Evolutionary conservation across 2,113 vertebrate species (phyloP).

Genomic region (Nymphicus hollandicus): DNA sequence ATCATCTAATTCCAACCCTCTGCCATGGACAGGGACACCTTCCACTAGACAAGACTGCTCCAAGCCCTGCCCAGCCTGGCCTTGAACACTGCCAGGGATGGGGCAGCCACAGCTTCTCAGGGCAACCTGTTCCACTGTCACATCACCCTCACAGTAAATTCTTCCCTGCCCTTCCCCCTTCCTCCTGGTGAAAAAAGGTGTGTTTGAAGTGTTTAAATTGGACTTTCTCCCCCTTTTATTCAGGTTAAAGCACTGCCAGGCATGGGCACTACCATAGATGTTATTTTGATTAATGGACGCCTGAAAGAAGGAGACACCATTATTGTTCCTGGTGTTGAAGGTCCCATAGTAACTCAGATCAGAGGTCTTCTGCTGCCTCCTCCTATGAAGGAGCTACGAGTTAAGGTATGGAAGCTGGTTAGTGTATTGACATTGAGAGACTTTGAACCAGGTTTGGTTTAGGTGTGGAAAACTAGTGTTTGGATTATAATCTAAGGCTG

Average conservation of each 20-base stretch:
- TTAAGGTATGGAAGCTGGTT: conserved; percentile 80
- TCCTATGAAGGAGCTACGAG: conserved; percentile 93
- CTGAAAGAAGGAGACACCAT: conserved; percentile 93
- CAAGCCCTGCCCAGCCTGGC: background rate
- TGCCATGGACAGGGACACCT: background rate
- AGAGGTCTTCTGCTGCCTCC: conserved; percentile 92
- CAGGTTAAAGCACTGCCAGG: conserved; percentile 97
- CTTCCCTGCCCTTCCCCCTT: background rate
- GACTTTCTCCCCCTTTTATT: background rate
- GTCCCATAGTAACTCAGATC: conserved; percentile 97
- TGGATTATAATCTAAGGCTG: background rate
- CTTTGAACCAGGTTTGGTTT: background rate
- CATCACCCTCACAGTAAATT: background rate
- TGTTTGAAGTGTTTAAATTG: background rate
- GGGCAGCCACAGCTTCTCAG: background rate
- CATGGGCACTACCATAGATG: conserved; percentile 98
- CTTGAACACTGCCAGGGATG: background rate
- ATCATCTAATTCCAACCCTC: background rate
- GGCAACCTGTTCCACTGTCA: background rate
- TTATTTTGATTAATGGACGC: conserved; percentile 92
- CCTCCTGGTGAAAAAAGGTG: background rate
- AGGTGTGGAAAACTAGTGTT: background rate
- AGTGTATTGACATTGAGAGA: background rate
- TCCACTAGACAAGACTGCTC: background rate
- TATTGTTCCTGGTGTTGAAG: conserved; percentile 95